These are phyloP conservation scores for Formica selysi DNA, from an alignment of 1,140 invertebrate species.

Conservation along the genomic window DNA sequence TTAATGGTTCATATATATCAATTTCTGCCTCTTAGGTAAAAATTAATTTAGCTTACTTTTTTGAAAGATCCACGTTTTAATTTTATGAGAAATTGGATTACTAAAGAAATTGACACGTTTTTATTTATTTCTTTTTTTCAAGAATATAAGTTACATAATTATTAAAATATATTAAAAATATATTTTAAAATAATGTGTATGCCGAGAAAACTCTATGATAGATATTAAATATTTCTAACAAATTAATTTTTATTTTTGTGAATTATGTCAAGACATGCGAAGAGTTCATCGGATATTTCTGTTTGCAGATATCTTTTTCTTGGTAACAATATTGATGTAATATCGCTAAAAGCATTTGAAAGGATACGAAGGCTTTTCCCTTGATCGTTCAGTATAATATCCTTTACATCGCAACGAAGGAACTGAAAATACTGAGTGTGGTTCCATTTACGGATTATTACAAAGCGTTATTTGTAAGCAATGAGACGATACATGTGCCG, in stretches of 20 bases:
- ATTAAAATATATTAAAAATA: too few species aligned
- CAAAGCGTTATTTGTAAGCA: slow-evolving; percentile 26
- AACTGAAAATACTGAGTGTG: neutral
- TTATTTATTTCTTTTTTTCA: neutral
- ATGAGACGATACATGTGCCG: neutral
- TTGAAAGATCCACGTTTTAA: too few species aligned
- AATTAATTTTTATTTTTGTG: neutral
- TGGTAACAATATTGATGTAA: slow-evolving; percentile 38
- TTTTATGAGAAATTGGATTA: too few species aligned
- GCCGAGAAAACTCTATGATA: neutral
- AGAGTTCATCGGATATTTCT: slow-evolving; percentile 31
- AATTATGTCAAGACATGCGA: slow-evolving; percentile 1
- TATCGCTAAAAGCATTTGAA: slow-evolving; percentile 32
- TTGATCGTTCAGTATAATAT: slow-evolving; percentile 19
- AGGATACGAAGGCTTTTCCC: slow-evolving; percentile 24
- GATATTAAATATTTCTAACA: neutral
- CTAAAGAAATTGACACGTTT: neutral
- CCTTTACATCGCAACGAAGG: neutral
- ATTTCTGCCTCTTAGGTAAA: too few species aligned
- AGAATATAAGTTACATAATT: too few species aligned
- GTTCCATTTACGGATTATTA: slow-evolving; percentile 20
- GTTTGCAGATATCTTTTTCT: slow-evolving; percentile 8
- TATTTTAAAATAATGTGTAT: too few species aligned
- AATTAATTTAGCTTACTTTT: too few species aligned
- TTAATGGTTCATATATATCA: neutral